Conservation (phyloP, 2,113 vertebrate species). For the Cyanoliseus patagonus region DNA sequence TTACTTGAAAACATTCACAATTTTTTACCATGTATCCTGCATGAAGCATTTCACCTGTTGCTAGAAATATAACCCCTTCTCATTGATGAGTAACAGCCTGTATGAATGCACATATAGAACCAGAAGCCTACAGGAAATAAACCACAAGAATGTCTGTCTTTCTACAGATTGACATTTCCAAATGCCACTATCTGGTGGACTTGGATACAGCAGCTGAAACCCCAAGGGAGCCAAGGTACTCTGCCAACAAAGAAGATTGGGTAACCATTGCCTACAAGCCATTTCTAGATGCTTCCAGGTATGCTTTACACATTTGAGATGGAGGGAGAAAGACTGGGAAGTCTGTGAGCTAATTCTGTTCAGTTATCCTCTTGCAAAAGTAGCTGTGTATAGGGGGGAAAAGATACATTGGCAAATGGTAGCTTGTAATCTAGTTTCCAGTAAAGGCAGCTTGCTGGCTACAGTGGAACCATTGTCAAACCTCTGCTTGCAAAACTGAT, state of each 20-base stretch:
- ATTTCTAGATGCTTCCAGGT: conserved; percentile 92
- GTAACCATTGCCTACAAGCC: conserved; percentile 86
- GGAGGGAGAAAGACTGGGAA: not conserved
- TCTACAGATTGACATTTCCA: conserved; percentile 87
- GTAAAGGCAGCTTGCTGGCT: not conserved
- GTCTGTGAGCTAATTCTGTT: not conserved
- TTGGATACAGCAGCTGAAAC: conserved; percentile 81
- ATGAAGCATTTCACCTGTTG: not conserved
- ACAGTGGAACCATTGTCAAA: not conserved
- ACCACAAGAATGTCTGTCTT: not conserved
- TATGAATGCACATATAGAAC: not conserved
- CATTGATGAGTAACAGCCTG: not conserved
- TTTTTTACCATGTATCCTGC: not conserved
- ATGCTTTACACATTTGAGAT: conserved; percentile 10
- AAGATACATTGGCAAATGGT: not conserved
- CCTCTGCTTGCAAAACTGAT: not conserved
- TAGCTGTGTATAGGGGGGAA: not conserved
- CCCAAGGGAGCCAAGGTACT: conserved; percentile 85
- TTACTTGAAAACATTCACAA: not conserved
- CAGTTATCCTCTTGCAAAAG: not conserved
- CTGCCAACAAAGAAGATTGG: conserved; percentile 90
- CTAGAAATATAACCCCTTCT: not conserved
- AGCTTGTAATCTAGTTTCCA: not conserved
- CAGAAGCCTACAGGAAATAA: not conserved
- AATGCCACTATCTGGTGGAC: conserved; percentile 96